phyloP scores from a whole-genome alignment of 2,113 vertebrate genomes.

The Pandion haliaetus region DNA sequence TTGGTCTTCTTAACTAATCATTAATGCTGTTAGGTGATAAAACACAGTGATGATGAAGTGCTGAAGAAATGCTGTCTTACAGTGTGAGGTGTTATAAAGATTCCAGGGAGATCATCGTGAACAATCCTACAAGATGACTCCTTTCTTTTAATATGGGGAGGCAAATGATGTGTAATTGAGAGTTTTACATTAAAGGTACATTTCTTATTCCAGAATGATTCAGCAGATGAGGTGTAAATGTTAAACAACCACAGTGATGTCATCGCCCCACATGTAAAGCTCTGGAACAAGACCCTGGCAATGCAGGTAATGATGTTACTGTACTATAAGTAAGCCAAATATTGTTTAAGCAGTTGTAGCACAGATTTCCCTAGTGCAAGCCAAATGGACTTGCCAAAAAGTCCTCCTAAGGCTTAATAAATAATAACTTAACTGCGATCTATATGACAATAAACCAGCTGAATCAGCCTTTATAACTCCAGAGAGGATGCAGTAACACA shows the following conservation, averaged over 20 bases:
- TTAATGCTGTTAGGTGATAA: background rate
- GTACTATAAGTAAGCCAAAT: background rate
- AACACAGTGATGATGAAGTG: background rate
- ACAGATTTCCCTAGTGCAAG: background rate
- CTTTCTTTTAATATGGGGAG: background rate
- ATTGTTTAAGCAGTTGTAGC: background rate
- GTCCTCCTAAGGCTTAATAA: background rate
- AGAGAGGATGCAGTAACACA: background rate
- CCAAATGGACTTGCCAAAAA: constrained; percentile 8
- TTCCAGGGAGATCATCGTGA: background rate
- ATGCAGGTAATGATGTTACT: background rate
- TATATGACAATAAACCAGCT: background rate
- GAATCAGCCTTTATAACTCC: background rate
- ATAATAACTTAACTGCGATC: background rate
- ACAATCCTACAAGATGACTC: background rate
- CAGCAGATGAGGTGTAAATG: constrained; percentile 44
- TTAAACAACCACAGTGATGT: background rate
- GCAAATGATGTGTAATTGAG: background rate
- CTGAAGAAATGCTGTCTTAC: background rate
- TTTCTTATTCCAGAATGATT: constrained; percentile 7
- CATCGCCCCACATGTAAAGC: background rate
- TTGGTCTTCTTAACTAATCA: background rate
- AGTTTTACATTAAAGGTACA: background rate
- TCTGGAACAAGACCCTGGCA: background rate
- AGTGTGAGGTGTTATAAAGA: background rate